These are phyloP conservation scores for Bos javanicus DNA, from an alignment of 2,113 vertebrate species.

Conservation along the genomic window DNA sequence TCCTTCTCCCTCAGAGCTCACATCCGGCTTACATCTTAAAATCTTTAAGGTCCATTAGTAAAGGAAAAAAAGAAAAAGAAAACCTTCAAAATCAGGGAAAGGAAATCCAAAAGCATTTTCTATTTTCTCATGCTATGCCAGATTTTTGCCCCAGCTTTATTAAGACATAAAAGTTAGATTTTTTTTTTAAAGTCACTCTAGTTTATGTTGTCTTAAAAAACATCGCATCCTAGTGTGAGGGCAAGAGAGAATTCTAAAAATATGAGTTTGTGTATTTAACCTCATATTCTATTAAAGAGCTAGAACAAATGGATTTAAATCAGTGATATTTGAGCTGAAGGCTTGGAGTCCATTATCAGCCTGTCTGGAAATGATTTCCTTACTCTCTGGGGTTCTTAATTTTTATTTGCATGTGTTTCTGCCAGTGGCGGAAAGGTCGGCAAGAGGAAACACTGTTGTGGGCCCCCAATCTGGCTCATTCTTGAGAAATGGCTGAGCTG, in stretches of 20 bases:
- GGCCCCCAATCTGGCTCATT: background rate
- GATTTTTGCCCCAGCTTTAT: background rate
- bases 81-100: background rate
- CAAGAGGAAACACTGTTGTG: constrained; percentile 19
- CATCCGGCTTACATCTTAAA: background rate
- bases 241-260: background rate
- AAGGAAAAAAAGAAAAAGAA: background rate
- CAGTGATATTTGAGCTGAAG: constrained; percentile 1
- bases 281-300: background rate
- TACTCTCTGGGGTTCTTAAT: background rate
- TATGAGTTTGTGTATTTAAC: background rate
- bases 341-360: background rate
- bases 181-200: background rate
- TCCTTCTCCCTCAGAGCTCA: background rate
- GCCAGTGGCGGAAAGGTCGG: background rate
- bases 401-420: constrained; percentile 56
- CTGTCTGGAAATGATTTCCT: constrained; percentile 26
- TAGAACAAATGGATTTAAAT: constrained; percentile 6
- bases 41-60: background rate
- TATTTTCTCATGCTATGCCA: background rate
- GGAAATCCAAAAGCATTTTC: background rate
- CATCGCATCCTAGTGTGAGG: background rate
- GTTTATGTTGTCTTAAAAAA: background rate
- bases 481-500: constrained; percentile 30
- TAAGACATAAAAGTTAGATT: background rate